Percentiles rank a stretch among this genome's conserved stretches.
phyloP scores from a whole-genome alignment of 2,797 vertebrate genomes.

The Bucorvus abyssinicus region DNA sequence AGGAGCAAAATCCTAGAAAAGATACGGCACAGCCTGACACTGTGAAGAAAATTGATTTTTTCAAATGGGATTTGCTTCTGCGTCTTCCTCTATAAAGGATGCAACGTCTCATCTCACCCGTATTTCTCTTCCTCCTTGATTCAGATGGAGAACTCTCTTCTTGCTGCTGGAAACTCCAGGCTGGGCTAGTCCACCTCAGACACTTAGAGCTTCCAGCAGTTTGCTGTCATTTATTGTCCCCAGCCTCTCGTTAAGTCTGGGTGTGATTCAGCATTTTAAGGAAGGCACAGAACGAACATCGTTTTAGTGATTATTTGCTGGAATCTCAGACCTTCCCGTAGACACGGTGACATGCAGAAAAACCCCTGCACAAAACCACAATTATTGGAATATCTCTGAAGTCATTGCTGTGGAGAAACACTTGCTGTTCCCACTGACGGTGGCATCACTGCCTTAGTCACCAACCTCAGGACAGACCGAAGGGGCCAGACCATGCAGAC shows the following conservation, averaged over 20 bases:
- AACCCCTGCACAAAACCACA: neutral
- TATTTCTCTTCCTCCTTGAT: neutral
- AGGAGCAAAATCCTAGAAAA: neutral
- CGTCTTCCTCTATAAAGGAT: neutral
- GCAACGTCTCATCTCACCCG: neutral
- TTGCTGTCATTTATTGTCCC: neutral
- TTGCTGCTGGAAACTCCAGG: neutral
- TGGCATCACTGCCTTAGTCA: neutral
- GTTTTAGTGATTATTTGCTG: neutral
- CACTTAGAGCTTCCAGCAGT: neutral
- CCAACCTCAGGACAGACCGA: neutral
- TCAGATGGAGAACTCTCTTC: neutral
- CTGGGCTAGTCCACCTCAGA: neutral
- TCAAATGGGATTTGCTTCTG: neutral
- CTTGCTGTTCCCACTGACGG: neutral
- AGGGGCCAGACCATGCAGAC: neutral
- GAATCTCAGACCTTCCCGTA: neutral
- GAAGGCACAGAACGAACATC: neutral
- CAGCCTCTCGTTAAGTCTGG: neutral
- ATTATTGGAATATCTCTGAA: neutral
- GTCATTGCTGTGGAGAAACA: neutral
- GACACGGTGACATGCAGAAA: neutral
- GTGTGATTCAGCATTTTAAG: neutral
- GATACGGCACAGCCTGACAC: rapidly evolving
- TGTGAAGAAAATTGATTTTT: neutral